A percentile compares a stretch with the other conserved stretches of the same genome.
phyloP scores from a whole-genome alignment of 2,888 invertebrate genomes.

The Eupithecia dodoneata region DNA sequence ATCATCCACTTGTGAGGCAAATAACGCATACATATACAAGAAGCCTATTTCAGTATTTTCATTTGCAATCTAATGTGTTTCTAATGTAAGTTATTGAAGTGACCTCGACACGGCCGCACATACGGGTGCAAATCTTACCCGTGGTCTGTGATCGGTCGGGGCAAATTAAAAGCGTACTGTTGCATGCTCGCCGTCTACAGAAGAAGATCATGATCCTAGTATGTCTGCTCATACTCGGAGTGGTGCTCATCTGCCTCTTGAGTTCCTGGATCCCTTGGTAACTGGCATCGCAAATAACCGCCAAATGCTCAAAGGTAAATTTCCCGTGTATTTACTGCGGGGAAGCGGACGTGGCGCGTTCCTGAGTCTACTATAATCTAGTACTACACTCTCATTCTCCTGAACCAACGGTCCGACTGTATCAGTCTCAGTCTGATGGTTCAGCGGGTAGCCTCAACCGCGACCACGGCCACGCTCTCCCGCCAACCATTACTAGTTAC shows the following conservation, averaged over 20 bases:
- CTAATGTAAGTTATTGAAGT: conserved; percentile 51
- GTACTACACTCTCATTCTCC: conserved; percentile 13
- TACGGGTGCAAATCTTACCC: conserved; percentile 6
- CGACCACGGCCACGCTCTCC: conserved; percentile 53
- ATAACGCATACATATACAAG: conserved; percentile 72
- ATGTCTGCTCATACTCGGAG: conserved; percentile 93
- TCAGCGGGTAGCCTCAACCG: conserved; percentile 28
- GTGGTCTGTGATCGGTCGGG: conserved; percentile 41
- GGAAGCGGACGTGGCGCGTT: conserved; percentile 53
- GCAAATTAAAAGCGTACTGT: conserved; percentile 77
- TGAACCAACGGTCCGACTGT: conserved; percentile 9
- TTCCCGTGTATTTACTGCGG: conserved; percentile 48
- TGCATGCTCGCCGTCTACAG: conserved; percentile 85
- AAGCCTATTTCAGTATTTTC: conserved; percentile 42
- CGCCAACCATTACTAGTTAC: conserved; percentile 66
- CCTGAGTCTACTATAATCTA: neutral
- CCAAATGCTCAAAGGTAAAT: conserved; percentile 77
- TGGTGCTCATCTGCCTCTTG: conserved; percentile 90
- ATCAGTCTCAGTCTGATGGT: conserved; percentile 17
- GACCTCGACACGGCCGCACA: conserved; percentile 44
- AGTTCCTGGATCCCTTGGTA: conserved; percentile 79
- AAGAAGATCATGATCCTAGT: conserved; percentile 97
- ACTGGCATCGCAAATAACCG: conserved; percentile 66
- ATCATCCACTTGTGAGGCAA: conserved; percentile 64
- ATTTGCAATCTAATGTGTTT: conserved; percentile 30